Evolutionary conservation across 2,888 invertebrate genomes (phyloP).

Genomic region (Orchesellides sinensis): DNA sequence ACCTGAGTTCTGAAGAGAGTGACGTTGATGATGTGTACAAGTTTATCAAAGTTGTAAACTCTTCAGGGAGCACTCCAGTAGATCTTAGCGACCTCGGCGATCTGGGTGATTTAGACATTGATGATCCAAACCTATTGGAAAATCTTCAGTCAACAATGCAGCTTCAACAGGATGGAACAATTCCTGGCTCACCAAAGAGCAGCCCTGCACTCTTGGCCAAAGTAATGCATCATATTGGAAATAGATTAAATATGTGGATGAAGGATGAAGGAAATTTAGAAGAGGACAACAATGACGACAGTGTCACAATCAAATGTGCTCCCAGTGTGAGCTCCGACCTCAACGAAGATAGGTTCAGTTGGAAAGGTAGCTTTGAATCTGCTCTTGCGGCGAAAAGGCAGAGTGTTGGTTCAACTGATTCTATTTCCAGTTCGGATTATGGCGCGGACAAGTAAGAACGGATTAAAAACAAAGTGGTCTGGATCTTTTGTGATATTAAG

Average conservation of each 20-base stretch:
- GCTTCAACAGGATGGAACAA: slow-evolving; percentile 48
- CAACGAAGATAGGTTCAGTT: slow-evolving; percentile 89
- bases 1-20: slow-evolving; percentile 94
- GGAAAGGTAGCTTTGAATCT: slow-evolving; percentile 96
- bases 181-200: slow-evolving; percentile 78
- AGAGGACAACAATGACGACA: slow-evolving; percentile 71
- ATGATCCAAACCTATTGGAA: slow-evolving; percentile 64
- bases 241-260: slow-evolving; percentile 91
- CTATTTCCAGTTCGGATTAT: slow-evolving; percentile 74
- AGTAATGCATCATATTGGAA: slow-evolving; percentile 95
- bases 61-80: slow-evolving; percentile 63
- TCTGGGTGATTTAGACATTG: slow-evolving; percentile 71
- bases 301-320: slow-evolving; percentile 73
- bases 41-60: slow-evolving; percentile 89
- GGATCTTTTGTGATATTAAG: slow-evolving; percentile 7
- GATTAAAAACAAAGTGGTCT: background rate
- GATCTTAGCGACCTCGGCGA: slow-evolving; percentile 70
- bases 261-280: slow-evolving; percentile 82
- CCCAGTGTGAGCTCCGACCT: slow-evolving; percentile 74
- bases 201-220: slow-evolving; percentile 92
- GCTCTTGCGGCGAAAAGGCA: slow-evolving; percentile 86
- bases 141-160: slow-evolving; percentile 70
- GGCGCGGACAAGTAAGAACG: slow-evolving; percentile 68
- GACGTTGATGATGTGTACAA: slow-evolving; percentile 96
- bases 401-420: slow-evolving; percentile 74